Evolutionary conservation across 2,113 vertebrate genomes (phyloP), one percentile per base, ranked within the genome.

Genomic region (Calyptommatus sinebrachiatus): DNA sequence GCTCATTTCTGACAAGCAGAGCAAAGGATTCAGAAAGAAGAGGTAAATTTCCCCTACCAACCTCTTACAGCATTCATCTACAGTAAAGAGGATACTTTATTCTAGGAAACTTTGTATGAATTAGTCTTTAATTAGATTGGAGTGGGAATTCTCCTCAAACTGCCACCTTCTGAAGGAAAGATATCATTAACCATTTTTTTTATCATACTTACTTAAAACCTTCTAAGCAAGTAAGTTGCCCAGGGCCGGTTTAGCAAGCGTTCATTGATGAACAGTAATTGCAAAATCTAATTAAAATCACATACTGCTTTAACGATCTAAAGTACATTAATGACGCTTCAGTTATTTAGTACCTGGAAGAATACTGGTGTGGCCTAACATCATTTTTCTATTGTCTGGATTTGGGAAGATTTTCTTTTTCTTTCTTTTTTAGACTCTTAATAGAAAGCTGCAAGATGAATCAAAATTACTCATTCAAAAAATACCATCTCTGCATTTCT

Each of bases 401-500:
- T 70, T 60, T 20, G 24, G n/a, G 31, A 29, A 31, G 46, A 61
- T 62, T 71, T 79, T 79, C 21, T 62, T 46, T 18, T 18, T 4
- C 14, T 18, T 5, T 18, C 18, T 57, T 57, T 57, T 9, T 1
- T 48, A 0, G 67, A 1, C 62, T 83, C 78, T 60, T 65, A 57
- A 78, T 70, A 48, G 0, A 72, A 31, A 67, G 14, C 5, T 48
- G n/a, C 5, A 83, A 87, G 88, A 84, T 2, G 28, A 89, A 83
- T 57, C 20, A 65, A 48, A 89, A 85, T 80, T 86, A 90, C 83
- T 86, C 77, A 82, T 80, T 72, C 76, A 83, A 70, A 87, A 62
- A 83, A 61, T 66, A 81, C 78, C 77, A 85, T 91, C 90, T 81
- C 83, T 89, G 80, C 85, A 88, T 78, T 86, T 84, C 84, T 2